Percentiles rank a stretch among this genome's conserved stretches.
Evolutionary conservation across 1,140 invertebrate genomes (phyloP).

Genomic region (Piezodorus guildinii): DNA sequence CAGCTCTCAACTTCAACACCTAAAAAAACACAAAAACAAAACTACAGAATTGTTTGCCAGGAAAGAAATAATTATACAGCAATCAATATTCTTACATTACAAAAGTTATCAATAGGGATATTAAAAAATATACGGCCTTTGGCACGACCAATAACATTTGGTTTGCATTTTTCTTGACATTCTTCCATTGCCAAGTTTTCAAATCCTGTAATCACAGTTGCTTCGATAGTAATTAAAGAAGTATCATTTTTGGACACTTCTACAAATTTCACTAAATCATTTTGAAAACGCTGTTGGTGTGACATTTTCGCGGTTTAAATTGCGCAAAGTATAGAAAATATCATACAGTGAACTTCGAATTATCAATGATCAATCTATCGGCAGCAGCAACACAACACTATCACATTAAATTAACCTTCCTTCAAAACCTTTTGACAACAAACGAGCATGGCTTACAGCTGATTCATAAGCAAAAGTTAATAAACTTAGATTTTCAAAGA

Average conservation of each 20-base stretch:
- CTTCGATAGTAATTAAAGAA: conserved; percentile 27
- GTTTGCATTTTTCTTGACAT: conserved; percentile 37
- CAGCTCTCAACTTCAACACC: conserved; percentile 38
- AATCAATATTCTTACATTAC: conserved; percentile 32
- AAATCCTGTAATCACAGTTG: conserved; percentile 41
- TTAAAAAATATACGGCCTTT: conserved; percentile 42
- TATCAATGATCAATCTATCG: too few relatives aligned
- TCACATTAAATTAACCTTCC: too few relatives aligned
- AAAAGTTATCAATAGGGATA: conserved; percentile 31
- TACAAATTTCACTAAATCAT: background rate
- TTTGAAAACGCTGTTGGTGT: too few relatives aligned
- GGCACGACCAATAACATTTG: conserved; percentile 29
- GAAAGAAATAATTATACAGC: background rate
- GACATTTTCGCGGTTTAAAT: too few relatives aligned
- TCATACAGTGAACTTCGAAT: too few relatives aligned
- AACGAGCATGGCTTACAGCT: too few relatives aligned
- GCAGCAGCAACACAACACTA: too few relatives aligned
- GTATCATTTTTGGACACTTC: background rate
- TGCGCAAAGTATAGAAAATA: too few relatives aligned
- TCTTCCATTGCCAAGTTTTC: conserved; percentile 43
- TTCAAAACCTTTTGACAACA: too few relatives aligned
- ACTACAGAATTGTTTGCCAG: background rate
- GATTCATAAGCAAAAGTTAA: too few relatives aligned
- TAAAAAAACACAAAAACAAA: conserved; percentile 27
- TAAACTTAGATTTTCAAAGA: too few relatives aligned